A percentile compares a stretch with the other conserved stretches of the same genome.
These are phyloP conservation scores for Macrobrachium nipponense DNA, from an alignment of 1,140 invertebrate genomes.

Conservation along the genomic window DNA sequence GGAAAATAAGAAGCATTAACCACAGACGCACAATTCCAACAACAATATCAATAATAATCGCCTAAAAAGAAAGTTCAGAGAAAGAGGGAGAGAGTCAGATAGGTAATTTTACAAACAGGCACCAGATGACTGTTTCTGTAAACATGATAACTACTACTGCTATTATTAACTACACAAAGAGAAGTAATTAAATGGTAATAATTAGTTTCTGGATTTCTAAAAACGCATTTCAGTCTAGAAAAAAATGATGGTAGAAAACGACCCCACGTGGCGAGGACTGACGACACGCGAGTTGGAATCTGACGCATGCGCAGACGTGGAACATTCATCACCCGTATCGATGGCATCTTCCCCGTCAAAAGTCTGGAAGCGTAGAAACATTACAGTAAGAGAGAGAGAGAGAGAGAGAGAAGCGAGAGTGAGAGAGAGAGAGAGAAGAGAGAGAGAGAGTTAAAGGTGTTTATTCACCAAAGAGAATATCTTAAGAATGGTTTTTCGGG, in stretches of 20 bases:
- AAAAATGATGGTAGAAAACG: not conserved
- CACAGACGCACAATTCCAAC: too few species aligned
- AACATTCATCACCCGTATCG: conserved; percentile 13
- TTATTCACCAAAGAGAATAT: too few species aligned
- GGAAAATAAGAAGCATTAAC: too few species aligned
- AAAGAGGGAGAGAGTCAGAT: not conserved
- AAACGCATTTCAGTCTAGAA: too few species aligned
- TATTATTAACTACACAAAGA: too few species aligned
- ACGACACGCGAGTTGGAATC: conserved; percentile 12
- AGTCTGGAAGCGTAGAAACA: not conserved
- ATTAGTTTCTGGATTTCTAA: too few species aligned
- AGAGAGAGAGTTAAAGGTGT: not conserved
- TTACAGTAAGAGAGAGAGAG: not conserved
- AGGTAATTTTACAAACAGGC: too few species aligned
- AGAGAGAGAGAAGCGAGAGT: conserved; percentile 18
- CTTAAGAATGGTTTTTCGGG: too few species aligned
- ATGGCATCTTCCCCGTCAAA: not conserved
- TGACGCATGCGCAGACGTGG: conserved; percentile 7
- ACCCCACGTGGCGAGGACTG: conserved; percentile 3
- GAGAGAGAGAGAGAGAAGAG: conserved; percentile 7
- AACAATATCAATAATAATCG: too few species aligned
- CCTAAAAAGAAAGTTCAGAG: not conserved
- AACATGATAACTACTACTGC: too few species aligned
- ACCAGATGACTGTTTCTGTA: not conserved
- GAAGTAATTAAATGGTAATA: too few species aligned